These are phyloP conservation scores for Hofmannophila pseudospretella DNA, from an alignment of 2,888 invertebrate genomes.

Conservation along the genomic window DNA sequence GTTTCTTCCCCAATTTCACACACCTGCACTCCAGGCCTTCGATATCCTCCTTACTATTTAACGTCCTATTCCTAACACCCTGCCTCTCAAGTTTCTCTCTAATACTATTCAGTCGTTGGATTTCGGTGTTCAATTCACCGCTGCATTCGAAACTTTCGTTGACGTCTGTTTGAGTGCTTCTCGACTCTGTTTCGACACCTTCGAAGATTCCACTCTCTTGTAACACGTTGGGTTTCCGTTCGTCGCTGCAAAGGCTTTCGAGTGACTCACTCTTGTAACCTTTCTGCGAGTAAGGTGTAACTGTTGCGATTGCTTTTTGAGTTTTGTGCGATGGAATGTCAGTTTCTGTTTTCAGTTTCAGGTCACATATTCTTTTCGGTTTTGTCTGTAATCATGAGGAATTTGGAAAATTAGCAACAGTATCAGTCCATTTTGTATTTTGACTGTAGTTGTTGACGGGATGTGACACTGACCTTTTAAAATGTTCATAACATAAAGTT, in stretches of 20 bases:
- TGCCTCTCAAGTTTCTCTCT: slow-evolving; percentile 80
- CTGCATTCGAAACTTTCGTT: slow-evolving; percentile 73
- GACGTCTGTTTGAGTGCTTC: slow-evolving; percentile 76
- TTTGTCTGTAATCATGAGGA: slow-evolving; percentile 47
- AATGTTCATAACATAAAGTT: no score
- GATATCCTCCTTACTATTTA: slow-evolving; percentile 57
- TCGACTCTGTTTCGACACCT: slow-evolving; percentile 70
- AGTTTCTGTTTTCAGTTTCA: slow-evolving; percentile 55
- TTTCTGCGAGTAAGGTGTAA: slow-evolving; percentile 79
- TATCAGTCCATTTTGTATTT: no score
- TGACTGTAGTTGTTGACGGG: no score
- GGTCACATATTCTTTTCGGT: slow-evolving; percentile 63
- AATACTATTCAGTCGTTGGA: slow-evolving; percentile 80
- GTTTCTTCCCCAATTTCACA: slow-evolving; percentile 75
- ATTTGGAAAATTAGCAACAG: not conserved
- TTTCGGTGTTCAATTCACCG: slow-evolving; percentile 78
- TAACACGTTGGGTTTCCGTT: slow-evolving; percentile 75
- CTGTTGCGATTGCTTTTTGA: slow-evolving; percentile 80
- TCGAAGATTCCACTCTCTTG: slow-evolving; percentile 88
- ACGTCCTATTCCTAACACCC: slow-evolving; percentile 70
- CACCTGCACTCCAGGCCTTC: slow-evolving; percentile 70
- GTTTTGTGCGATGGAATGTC: slow-evolving; percentile 62
- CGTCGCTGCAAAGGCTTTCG: slow-evolving; percentile 64
- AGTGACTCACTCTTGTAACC: slow-evolving; percentile 68
- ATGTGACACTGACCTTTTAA: no score